These are phyloP conservation scores for Melanerpes formicivorus DNA, from an alignment of 2,113 vertebrate species.

Conservation along the genomic window DNA sequence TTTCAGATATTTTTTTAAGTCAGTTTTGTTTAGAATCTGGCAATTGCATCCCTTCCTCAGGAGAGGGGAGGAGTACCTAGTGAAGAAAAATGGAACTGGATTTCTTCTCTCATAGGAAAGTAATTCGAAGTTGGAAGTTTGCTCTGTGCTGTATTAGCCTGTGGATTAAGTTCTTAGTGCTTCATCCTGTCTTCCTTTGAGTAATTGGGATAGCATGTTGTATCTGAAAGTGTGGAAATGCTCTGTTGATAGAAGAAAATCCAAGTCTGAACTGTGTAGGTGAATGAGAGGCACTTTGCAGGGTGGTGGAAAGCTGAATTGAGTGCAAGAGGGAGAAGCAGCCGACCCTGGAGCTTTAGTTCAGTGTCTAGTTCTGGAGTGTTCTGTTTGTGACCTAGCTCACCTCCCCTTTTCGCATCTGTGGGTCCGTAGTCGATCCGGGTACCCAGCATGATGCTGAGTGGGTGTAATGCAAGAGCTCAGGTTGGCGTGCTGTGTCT, in stretches of 20 bases:
- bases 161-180: not conserved
- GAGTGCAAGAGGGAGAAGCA: not conserved
- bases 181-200: not conserved
- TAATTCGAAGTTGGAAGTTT: not conserved
- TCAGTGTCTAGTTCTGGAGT: not conserved
- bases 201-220: not conserved
- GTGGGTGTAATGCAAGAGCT: not conserved
- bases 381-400: fast-evolving
- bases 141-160: not conserved
- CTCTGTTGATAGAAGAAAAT: not conserved
- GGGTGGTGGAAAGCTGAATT: not conserved
- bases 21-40: not conserved
- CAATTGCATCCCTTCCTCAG: not conserved
- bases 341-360: not conserved
- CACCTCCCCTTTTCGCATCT: not conserved
- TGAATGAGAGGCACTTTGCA: not conserved
- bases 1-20: not conserved
- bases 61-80: not conserved
- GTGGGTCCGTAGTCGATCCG: not conserved
- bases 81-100: not conserved
- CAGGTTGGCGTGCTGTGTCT: not conserved
- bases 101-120: not conserved
- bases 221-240: not conserved
- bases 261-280: fast-evolving
- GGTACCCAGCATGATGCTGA: not conserved